These are phyloP conservation scores for Caenorhabditis sinica DNA, from an alignment of 2,888 invertebrate species.

Conservation along the genomic window DNA sequence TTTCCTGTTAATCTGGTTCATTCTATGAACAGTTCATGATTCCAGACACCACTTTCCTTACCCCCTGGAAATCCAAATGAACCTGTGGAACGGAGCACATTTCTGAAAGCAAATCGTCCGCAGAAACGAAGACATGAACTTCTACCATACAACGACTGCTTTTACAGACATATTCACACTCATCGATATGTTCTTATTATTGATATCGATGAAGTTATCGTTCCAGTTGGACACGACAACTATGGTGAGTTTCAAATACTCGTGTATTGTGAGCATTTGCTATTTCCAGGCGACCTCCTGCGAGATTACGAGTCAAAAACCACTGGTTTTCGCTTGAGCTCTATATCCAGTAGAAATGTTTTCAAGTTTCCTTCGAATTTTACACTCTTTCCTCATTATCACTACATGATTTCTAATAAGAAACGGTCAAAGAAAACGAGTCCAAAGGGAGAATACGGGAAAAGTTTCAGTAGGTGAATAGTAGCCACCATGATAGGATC, in stretches of 20 bases:
- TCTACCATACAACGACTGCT: conserved; percentile 96
- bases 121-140: conserved; percentile 96
- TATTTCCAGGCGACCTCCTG: conserved; percentile 21
- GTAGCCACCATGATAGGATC: too few relatives aligned
- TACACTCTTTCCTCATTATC: conserved; percentile 32
- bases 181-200: conserved; percentile 90
- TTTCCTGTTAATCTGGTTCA: neutral
- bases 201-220: conserved; percentile 96
- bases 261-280: neutral
- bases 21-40: neutral
- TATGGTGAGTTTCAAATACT: conserved; percentile 86
- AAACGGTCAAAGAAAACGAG: conserved; percentile 87
- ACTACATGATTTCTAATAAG: conserved; percentile 78
- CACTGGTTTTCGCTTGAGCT: conserved; percentile 43
- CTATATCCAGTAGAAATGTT: conserved; percentile 89
- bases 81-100: conserved; percentile 86
- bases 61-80: conserved; percentile 94
- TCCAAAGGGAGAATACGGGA: conserved; percentile 88
- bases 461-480: conserved; percentile 87
- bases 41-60: conserved; percentile 87
- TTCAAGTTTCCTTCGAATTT: conserved; percentile 88
- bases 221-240: conserved; percentile 89
- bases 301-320: conserved; percentile 30
- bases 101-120: conserved; percentile 92
- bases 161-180: conserved; percentile 92